These are phyloP conservation scores for Tragelaphus scriptus DNA, from an alignment of 2,113 vertebrate species.

Conservation along the genomic window DNA sequence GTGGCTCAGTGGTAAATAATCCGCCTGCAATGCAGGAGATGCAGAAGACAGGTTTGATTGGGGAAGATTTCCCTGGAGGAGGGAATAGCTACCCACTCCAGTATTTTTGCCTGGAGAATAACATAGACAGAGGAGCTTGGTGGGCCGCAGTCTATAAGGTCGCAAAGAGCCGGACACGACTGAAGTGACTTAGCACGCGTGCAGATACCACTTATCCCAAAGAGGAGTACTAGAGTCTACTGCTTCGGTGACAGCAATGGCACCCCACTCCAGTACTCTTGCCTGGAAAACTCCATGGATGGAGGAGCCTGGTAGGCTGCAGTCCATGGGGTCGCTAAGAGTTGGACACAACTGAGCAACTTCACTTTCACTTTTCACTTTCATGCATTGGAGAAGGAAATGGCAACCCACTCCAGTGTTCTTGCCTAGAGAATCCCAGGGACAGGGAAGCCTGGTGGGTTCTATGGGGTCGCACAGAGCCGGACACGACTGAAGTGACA, in stretches of 20 bases:
- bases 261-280: no score
- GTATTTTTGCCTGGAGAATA: not conserved
- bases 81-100: not conserved
- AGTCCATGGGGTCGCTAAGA: no score
- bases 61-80: not conserved
- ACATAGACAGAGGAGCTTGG: not conserved
- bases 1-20: not conserved
- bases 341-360: fast-evolving
- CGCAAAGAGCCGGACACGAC: not conserved
- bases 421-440: no score
- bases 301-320: no score
- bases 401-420: no score
- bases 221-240: not conserved
- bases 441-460: no score
- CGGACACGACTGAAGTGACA: no score
- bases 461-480: no score
- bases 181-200: not conserved
- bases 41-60: not conserved
- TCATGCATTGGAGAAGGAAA: no score
- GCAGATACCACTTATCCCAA: not conserved
- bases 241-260: not conserved
- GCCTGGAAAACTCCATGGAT: no score
- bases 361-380: no score
- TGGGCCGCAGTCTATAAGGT: not conserved
- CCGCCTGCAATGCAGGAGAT: not conserved